Percentiles rank a stretch among this genome's conserved stretches.
phyloP scores from a whole-genome alignment of 2,888 invertebrate genomes.

The Crioceris asparagi region DNA sequence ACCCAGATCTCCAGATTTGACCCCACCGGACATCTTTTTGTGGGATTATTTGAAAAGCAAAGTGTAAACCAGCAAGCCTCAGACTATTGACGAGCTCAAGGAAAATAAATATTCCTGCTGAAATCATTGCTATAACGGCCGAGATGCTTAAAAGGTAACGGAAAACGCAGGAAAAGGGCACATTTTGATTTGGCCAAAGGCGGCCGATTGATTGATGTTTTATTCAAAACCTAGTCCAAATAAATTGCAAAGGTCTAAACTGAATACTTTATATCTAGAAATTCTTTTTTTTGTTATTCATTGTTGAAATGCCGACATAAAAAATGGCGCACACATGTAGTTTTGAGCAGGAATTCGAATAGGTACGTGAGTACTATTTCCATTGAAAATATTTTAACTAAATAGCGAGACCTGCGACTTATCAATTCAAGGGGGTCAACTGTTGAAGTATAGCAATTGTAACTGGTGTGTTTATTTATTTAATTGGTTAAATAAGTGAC shows the following conservation, averaged over 20 bases:
- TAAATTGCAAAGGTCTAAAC: background rate
- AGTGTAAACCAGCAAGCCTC: background rate
- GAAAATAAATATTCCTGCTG: background rate
- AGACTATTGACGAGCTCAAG: background rate
- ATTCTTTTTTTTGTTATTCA: background rate
- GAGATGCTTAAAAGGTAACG: background rate
- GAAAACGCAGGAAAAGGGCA: background rate
- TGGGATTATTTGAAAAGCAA: constrained; percentile 3
- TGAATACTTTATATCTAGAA: background rate
- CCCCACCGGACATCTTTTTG: no score
- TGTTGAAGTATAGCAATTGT: no score
- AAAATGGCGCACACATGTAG: no score
- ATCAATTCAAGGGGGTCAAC: no score
- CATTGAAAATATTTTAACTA: no score
- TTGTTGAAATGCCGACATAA: background rate
- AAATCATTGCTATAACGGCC: background rate
- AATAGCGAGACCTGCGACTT: no score
- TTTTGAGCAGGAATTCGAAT: no score
- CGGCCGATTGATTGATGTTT: background rate
- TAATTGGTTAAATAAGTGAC: no score
- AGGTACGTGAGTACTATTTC: no score
- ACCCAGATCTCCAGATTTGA: no score
- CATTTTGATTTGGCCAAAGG: background rate
- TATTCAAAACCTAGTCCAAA: background rate
- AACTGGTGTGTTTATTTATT: no score